These are phyloP conservation scores for Itoplectis maculator DNA, from an alignment of 2,888 invertebrate species.

Conservation along the genomic window DNA sequence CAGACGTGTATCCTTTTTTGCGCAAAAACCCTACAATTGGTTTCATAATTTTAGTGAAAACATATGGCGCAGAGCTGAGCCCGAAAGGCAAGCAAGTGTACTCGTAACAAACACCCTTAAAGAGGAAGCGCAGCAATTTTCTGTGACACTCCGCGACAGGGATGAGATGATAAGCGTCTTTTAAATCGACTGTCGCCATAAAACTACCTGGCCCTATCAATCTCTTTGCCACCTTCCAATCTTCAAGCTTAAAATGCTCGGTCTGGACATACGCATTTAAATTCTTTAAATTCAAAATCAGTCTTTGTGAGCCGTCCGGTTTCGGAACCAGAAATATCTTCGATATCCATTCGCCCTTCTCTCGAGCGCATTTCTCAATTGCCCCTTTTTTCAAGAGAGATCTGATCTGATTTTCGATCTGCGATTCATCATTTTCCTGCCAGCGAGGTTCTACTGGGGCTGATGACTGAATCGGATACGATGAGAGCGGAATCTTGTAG, in stretches of 20 bases:
- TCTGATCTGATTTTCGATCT: slow-evolving; percentile 18
- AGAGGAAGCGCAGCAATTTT: slow-evolving; percentile 71
- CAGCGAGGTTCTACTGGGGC: neutral
- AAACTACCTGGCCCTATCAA: slow-evolving; percentile 31
- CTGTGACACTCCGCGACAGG: slow-evolving; percentile 58
- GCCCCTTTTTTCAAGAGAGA: slow-evolving; percentile 45
- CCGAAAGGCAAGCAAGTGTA: slow-evolving; percentile 73
- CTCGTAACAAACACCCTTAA: slow-evolving; percentile 64
- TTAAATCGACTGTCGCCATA: slow-evolving; percentile 44
- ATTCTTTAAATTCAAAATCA: slow-evolving; percentile 35
- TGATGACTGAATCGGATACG: neutral
- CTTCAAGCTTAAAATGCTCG: slow-evolving; percentile 42
- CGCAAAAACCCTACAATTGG: slow-evolving; percentile 44
- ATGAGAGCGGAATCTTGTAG: slow-evolving; percentile 18
- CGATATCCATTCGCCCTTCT: slow-evolving; percentile 34
- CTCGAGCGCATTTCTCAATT: slow-evolving; percentile 17
- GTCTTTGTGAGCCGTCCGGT: slow-evolving; percentile 31
- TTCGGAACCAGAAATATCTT: slow-evolving; percentile 46
- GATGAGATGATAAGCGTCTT: slow-evolving; percentile 63
- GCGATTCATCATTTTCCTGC: neutral
- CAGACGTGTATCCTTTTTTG: slow-evolving; percentile 11
- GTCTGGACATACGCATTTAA: slow-evolving; percentile 29
- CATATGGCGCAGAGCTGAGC: slow-evolving; percentile 70
- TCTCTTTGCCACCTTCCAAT: slow-evolving; percentile 26
- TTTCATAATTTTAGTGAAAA: slow-evolving; percentile 73